Evolutionary conservation across 2,888 invertebrate genomes (phyloP).

Genomic region (Prosapia bicincta): DNA sequence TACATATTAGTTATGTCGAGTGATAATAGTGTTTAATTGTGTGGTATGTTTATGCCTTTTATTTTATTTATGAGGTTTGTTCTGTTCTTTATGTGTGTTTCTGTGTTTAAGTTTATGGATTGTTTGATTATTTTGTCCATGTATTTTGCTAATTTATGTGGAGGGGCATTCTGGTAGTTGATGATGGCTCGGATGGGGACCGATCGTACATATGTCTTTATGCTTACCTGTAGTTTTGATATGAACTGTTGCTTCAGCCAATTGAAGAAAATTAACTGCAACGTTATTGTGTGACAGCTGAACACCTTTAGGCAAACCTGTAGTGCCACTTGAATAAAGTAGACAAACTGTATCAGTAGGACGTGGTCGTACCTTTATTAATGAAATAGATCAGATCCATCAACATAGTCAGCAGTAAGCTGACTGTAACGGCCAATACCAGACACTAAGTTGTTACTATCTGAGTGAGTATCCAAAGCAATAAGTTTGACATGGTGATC

Average conservation of each 20-base stretch:
- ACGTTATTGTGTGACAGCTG: slow-evolving; percentile 54
- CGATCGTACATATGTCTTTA: background rate
- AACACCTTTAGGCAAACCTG: slow-evolving; percentile 77
- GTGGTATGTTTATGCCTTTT: no score
- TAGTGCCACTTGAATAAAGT: slow-evolving; percentile 85
- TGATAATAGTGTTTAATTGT: no score
- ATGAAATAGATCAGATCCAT: slow-evolving; percentile 44
- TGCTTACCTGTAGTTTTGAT: background rate
- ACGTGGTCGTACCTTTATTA: slow-evolving; percentile 39
- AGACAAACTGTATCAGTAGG: slow-evolving; percentile 54
- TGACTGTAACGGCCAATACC: slow-evolving; percentile 42
- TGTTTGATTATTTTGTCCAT: no score
- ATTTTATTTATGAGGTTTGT: no score
- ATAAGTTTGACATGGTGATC: slow-evolving; percentile 10
- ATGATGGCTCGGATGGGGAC: no score
- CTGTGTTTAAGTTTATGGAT: no score
- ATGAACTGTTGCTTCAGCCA: background rate
- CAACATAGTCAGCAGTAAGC: slow-evolving; percentile 49
- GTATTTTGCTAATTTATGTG: no score
- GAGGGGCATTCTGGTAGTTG: no score
- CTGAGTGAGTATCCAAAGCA: slow-evolving; percentile 10
- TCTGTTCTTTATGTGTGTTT: no score
- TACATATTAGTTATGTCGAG: no score
- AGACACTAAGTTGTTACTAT: background rate
- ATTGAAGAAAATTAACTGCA: slow-evolving; percentile 34